Conservation (phyloP, 1,140 invertebrate species). For the Diorhabda carinulata region DNA sequence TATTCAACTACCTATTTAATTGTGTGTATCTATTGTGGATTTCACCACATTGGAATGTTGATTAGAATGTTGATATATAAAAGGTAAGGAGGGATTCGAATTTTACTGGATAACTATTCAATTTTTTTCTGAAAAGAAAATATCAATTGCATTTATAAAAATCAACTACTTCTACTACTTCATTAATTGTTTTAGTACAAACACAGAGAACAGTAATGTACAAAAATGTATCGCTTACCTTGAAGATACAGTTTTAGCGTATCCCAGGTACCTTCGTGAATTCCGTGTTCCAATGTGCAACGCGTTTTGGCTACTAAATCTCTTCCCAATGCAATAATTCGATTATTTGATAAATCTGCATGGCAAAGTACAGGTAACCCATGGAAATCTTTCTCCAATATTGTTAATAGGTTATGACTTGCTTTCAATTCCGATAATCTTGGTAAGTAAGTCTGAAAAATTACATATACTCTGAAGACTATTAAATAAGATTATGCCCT, state of each 20-base stretch:
- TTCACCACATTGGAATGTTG: too few species aligned
- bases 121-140: too few species aligned
- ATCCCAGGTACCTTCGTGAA: conserved; percentile 60
- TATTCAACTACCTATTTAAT: too few species aligned
- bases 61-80: too few species aligned
- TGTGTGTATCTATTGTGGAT: too few species aligned
- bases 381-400: conserved; percentile 72
- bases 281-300: conserved; percentile 61
- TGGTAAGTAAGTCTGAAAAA: conserved; percentile 69
- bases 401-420: conserved; percentile 67
- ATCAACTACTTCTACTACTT: too few species aligned
- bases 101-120: too few species aligned
- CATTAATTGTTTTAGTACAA: too few species aligned
- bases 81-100: too few species aligned
- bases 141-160: too few species aligned
- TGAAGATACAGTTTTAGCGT: conserved; percentile 72
- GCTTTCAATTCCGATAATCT: conserved; percentile 69
- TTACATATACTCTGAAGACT: too few species aligned
- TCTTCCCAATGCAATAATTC: conserved; percentile 63
- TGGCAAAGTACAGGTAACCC: conserved; percentile 71
- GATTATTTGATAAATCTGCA: conserved; percentile 72
- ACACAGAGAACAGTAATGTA: too few species aligned
- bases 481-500: neutral
- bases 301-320: conserved; percentile 73
- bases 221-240: conserved; percentile 51